Percentiles rank a stretch among this genome's conserved stretches.
Evolutionary conservation across 2,113 vertebrate genomes (phyloP).

Genomic region (Amazona guildingii): DNA sequence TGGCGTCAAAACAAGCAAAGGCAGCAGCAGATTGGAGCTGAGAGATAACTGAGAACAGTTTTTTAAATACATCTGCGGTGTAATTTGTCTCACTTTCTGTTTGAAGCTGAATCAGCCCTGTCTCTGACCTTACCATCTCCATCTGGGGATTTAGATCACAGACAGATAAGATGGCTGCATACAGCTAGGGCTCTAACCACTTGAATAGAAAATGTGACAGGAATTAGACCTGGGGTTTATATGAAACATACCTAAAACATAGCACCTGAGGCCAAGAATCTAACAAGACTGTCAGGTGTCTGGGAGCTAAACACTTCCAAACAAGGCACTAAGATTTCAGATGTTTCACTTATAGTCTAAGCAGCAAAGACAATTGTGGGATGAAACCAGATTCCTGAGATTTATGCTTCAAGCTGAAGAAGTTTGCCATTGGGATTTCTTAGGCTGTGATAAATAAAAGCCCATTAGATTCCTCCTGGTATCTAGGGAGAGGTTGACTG

Average conservation of each 20-base stretch:
- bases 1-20: background rate
- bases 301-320: background rate
- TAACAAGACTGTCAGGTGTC: background rate
- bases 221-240: background rate
- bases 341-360: background rate
- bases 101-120: background rate
- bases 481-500: slow-evolving; percentile 5
- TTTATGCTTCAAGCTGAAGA: background rate
- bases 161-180: background rate
- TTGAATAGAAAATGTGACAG: background rate
- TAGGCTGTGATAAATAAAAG: background rate
- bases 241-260: background rate
- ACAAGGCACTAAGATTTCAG: background rate
- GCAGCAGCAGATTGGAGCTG: background rate
- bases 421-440: background rate
- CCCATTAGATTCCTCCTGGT: background rate
- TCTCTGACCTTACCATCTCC: background rate
- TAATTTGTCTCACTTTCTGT: slow-evolving; percentile 10
- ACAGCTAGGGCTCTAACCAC: background rate
- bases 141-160: background rate
- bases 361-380: background rate
- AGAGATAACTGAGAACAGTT: background rate
- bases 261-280: background rate
- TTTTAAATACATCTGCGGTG: background rate
- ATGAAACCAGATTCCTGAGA: background rate